Evolutionary conservation across 2,797 vertebrate species (phyloP).

Genomic region (Pteropus rufus): DNA sequence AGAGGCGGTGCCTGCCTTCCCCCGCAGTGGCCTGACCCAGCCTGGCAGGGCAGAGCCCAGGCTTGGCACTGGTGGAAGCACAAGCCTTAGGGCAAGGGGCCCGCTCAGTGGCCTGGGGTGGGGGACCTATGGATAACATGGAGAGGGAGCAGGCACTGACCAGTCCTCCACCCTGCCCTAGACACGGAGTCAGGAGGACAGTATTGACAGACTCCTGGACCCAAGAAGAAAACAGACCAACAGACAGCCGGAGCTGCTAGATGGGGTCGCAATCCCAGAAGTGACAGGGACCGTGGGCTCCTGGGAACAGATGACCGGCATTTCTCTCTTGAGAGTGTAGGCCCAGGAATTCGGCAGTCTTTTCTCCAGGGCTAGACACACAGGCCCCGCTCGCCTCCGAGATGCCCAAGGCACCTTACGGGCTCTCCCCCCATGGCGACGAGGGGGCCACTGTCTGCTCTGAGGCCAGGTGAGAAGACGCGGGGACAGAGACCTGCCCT

Average conservation of each 20-base stretch:
- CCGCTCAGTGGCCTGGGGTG: accelerated
- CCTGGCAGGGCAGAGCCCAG: neutral
- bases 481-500: neutral
- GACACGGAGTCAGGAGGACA: too few relatives aligned
- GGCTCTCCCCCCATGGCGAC: neutral
- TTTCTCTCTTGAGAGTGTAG: neutral
- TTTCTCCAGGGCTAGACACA: neutral
- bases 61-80: neutral
- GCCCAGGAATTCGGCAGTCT: neutral
- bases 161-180: neutral
- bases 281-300: neutral
- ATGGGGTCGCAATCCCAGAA: too few relatives aligned
- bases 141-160: too few relatives aligned
- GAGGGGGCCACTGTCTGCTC: neutral
- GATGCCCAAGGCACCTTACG: neutral
- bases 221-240: accelerated
- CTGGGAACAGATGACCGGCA: accelerated
- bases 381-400: neutral
- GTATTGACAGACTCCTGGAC: neutral
- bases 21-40: too few relatives aligned
- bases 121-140: accelerated
- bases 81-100: neutral
- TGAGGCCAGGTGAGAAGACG: neutral
- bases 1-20: neutral
- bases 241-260: neutral